Evolutionary conservation across 2,888 invertebrate genomes (phyloP), one percentile per base, ranked within the genome.

Genomic region (Amphipoea oculea): DNA sequence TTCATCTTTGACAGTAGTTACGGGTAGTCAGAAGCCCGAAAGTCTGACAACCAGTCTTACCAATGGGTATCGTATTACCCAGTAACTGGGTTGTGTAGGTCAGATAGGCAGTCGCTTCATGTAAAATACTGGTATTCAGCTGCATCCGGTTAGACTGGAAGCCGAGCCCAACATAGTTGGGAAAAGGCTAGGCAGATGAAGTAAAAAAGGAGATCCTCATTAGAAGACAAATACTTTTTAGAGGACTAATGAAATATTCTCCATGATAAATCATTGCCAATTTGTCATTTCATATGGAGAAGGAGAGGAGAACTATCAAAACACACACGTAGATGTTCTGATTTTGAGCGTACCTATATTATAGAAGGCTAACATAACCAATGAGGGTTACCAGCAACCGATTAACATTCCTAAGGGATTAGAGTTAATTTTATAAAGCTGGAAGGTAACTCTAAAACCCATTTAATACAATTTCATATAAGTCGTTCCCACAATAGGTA

Each of bases 381-480:
- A 14, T 60, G 36, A 63, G 36, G 20, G n/a, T 45, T 9, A 14
- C 7, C 11, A 62, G 12, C 5, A 48, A 45, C 17, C 62, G 40
- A 48, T 62, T 36, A 81, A 62, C 14, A 36, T 57, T 71, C 85
- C 48, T 48, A 11, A 68, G 40, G n/a, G 45, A 62, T 36, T 40
- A 2, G 7, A 57, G 5, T 23, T 63, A 7, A 57, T n/a, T 67
- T 67, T 45, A 20, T 3, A 42, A 60, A 42, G 29, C 40, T 11
- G n/a, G 42, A 45, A 66, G 40, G 66, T 36, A 51, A 54, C 42
- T 79, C 20, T 57, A 76, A n/a, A 54, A 66, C 14, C 54, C 48
- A 63, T 81, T 74, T 36, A 42, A 81, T 42, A 42, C n/a, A 71
- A 17, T 45, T 62, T n/a, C 82, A 66, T 48, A 63, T 2, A 40